A percentile compares a stretch with the other conserved stretches of the same genome.
Evolutionary conservation across 2,888 invertebrate genomes (phyloP).

Genomic region (Gymnosoma rotundatum): DNA sequence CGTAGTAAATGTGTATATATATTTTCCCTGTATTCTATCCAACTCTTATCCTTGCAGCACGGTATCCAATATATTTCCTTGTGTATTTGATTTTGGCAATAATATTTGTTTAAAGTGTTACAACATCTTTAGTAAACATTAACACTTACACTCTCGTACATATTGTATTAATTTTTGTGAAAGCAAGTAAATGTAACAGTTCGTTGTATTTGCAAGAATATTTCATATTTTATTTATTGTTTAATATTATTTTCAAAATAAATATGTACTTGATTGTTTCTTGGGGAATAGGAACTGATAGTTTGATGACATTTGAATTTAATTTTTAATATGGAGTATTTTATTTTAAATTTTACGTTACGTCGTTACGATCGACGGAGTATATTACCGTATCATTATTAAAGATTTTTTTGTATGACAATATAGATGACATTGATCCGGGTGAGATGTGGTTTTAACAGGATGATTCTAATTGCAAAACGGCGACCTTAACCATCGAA

Average conservation of each 20-base stretch:
- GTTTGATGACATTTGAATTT: no score
- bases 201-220: background rate
- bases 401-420: no score
- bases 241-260: conserved; percentile 29
- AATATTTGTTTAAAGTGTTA: conserved; percentile 56
- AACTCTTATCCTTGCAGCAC: conserved; percentile 10
- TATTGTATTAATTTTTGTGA: background rate
- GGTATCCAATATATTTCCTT: conserved; percentile 32
- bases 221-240: conserved; percentile 39
- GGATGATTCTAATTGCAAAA: no score
- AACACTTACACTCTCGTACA: conserved; percentile 23
- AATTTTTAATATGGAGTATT: no score
- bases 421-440: no score
- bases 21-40: background rate
- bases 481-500: no score
- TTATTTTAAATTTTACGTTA: no score
- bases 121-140: conserved; percentile 45
- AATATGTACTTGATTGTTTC: no score
- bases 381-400: no score
- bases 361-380: no score
- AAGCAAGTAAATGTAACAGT: background rate
- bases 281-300: no score
- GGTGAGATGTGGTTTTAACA: no score
- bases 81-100: conserved; percentile 58
- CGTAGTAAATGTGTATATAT: background rate